A percentile compares a stretch with the other conserved stretches of the same genome.
Evolutionary conservation across 2,888 invertebrate species (phyloP).

Genomic region (Pterostichus niger): DNA sequence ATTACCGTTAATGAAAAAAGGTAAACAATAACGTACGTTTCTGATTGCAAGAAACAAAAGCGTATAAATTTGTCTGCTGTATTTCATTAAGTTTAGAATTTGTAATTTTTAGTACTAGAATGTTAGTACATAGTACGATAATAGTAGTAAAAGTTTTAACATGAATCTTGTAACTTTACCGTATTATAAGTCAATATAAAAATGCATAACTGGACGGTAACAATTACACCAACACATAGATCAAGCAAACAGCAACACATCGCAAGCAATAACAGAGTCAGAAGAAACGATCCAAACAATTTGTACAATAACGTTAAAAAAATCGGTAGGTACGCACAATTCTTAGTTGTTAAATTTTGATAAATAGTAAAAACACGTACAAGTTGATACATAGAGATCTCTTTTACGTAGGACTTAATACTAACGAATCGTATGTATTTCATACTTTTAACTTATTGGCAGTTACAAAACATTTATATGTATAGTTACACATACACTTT

Average conservation of each 20-base stretch:
- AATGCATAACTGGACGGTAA: conserved; percentile 67
- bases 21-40: conserved; percentile 38
- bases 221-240: conserved; percentile 65
- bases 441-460: conserved; percentile 60
- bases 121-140: conserved; percentile 44
- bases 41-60: conserved; percentile 49
- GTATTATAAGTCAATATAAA: conserved; percentile 62
- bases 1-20: conserved; percentile 52
- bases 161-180: conserved; percentile 60
- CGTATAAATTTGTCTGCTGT: conserved; percentile 21
- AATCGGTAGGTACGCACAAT: conserved; percentile 33
- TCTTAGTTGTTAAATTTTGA: conserved; percentile 15
- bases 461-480: conserved; percentile 64
- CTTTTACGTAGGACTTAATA: conserved; percentile 47
- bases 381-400: conserved; percentile 50
- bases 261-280: conserved; percentile 59
- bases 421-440: conserved; percentile 56
- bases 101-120: conserved; percentile 56
- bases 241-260: conserved; percentile 65
- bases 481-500: conserved; percentile 56
- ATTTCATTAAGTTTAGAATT: conserved; percentile 49
- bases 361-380: conserved; percentile 57
- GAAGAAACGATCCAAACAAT: conserved; percentile 55
- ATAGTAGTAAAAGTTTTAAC: conserved; percentile 57
- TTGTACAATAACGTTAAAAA: conserved; percentile 55